Evolutionary conservation across 2,797 vertebrate species (phyloP).

Genomic region (Crenichthys baileyi): DNA sequence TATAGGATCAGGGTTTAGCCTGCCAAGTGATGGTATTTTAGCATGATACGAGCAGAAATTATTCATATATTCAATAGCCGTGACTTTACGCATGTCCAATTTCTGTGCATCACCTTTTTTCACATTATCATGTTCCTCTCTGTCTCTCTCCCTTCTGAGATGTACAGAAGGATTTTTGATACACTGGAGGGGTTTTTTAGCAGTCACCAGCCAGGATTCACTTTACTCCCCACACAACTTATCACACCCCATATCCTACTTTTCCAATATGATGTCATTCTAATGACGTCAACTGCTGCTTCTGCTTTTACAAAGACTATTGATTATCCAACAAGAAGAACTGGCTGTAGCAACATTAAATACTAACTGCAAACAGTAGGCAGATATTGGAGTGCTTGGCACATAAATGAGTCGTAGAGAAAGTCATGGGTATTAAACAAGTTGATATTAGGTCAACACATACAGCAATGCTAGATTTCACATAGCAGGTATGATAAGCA

Average conservation of each 20-base stretch:
- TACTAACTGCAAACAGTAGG: background rate
- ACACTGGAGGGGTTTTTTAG: slow-evolving; percentile 13
- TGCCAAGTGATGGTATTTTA: background rate
- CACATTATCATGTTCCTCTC: slow-evolving; percentile 5
- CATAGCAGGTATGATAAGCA: background rate
- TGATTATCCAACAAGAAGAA: background rate
- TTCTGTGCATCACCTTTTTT: slow-evolving; percentile 13
- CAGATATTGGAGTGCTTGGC: background rate
- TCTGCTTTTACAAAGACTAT: background rate
- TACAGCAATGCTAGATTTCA: background rate
- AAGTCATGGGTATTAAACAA: background rate
- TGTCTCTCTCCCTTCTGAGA: slow-evolving; percentile 16
- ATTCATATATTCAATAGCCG: slow-evolving; percentile 47
- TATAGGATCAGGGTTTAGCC: background rate
- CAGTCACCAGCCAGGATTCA: slow-evolving; percentile 29
- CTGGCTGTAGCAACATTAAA: background rate
- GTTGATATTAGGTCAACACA: too few species aligned
- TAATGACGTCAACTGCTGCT: background rate
- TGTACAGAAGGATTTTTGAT: slow-evolving; percentile 39
- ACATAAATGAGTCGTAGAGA: background rate
- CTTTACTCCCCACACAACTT: slow-evolving; percentile 26
- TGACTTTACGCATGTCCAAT: slow-evolving; percentile 33
- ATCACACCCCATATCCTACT: slow-evolving; percentile 5
- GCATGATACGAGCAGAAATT: slow-evolving; percentile 37
- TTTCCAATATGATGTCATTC: background rate